Evolutionary conservation across 2,888 invertebrate genomes (phyloP), one percentile per base, ranked within the genome.

Genomic region (Odontocerum albicorne): DNA sequence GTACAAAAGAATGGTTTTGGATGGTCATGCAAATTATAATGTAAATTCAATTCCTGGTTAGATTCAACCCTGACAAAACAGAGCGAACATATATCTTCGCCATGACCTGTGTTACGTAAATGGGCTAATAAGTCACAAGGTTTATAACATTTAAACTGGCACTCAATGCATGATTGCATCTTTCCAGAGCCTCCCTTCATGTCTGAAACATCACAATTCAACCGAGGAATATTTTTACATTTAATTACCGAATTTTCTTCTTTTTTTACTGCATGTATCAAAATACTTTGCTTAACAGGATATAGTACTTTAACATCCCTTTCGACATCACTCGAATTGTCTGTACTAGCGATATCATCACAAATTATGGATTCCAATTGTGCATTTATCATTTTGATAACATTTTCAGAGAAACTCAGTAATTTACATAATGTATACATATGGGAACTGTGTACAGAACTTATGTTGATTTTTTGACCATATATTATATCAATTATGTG

Each of bases 1-100:
- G 70, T 67, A 60, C 81, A 81, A 62, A 77, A 78, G 63, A 77
- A 81, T 2, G 79, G 78, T 40, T 72, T 69, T 2, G 72, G 69
- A 20, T 75, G 66, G 20, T 73, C 69, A 62, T 81, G 81, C 2
- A 66, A 65, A 3, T 65, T 64, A 1, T 79, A 62, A 63, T 81
- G 81, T 4, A 60, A 61, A 43, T 65, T 56, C 35, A 72, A 64
- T 22, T 65, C 65, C 27, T 66, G 65, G 32, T 60, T 54, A 27
- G 62, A 64, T 8, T 66, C 65, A 19, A 66, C 65, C 51, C 69
- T 64, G 46, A 64, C 64, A 38, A 67, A 66, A 63, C 73, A 74
- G 22, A 68, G 66, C 36, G 68, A 69, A 60, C 72, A 74, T 3
- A 66, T 64, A 7, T 59, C 62, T 43, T 60, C 62, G 1, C 62